These are phyloP conservation scores for Cacatua alba DNA, from an alignment of 2,113 vertebrate species.

Conservation along the genomic window DNA sequence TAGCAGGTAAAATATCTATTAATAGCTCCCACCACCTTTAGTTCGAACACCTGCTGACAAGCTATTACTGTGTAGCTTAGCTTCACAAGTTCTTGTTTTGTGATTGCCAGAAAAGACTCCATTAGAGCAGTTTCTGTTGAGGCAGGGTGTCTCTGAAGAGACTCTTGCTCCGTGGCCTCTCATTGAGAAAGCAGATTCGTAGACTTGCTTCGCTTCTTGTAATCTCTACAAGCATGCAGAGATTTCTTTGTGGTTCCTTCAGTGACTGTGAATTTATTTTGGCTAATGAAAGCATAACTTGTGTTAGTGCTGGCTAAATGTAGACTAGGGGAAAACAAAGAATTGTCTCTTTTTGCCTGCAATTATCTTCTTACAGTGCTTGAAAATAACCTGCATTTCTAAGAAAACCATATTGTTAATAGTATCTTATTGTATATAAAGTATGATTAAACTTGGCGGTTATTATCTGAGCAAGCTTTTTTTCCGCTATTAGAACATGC, in stretches of 20 bases:
- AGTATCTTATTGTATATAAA: not conserved
- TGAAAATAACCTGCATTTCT: not conserved
- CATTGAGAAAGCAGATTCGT: accelerated
- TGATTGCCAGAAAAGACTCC: not conserved
- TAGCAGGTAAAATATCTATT: conserved; percentile 58
- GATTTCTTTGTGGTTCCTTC: conserved; percentile 18
- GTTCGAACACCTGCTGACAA: conserved; percentile 32
- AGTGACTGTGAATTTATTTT: conserved; percentile 2
- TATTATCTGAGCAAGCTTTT: conserved; percentile 26
- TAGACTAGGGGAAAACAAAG: not conserved
- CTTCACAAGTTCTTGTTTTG: conserved; percentile 32
- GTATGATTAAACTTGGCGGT: not conserved
- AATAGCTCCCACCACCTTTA: conserved; percentile 31
- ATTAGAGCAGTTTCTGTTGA: not conserved
- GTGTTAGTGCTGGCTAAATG: not conserved
- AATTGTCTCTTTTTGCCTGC: conserved; percentile 29
- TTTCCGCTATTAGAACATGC: not conserved
- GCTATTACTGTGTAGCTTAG: conserved; percentile 24
- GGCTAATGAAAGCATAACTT: not conserved
- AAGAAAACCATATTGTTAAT: not conserved
- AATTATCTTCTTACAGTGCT: conserved; percentile 34
- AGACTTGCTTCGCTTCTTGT: not conserved
- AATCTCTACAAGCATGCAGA: not conserved
- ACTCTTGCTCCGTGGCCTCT: not conserved
- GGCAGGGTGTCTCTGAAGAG: not conserved